A percentile compares a stretch with the other conserved stretches of the same genome.
phyloP scores from a whole-genome alignment of 2,888 invertebrate genomes.

The Yponomeuta cagnagella region DNA sequence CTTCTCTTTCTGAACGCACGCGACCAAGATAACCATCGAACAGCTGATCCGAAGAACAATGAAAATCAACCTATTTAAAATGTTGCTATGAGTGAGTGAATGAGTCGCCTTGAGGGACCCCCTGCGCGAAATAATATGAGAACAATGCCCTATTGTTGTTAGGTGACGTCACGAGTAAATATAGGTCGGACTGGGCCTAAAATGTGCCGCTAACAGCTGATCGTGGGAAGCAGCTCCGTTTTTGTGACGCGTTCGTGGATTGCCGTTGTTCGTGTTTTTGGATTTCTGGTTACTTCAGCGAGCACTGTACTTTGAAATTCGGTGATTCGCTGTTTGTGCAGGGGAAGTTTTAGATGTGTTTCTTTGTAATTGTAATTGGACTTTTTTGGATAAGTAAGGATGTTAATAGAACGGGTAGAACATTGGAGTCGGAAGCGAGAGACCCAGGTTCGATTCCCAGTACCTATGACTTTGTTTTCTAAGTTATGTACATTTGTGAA shows the following conservation, averaged over 20 bases:
- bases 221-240: constrained; percentile 46
- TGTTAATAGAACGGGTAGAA: no score
- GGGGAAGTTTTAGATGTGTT: no score
- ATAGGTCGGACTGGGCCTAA: constrained; percentile 67
- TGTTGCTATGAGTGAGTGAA: constrained; percentile 69
- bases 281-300: background rate
- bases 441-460: no score
- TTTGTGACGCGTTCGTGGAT: background rate
- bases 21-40: constrained; percentile 55
- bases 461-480: no score
- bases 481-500: no score
- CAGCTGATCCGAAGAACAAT: constrained; percentile 70
- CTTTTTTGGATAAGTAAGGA: no score
- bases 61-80: constrained; percentile 54
- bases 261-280: background rate
- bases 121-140: constrained; percentile 68
- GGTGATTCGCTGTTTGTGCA: no score
- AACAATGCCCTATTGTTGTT: constrained; percentile 74
- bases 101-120: constrained; percentile 60
- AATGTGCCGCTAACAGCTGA: constrained; percentile 65
- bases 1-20: constrained; percentile 51
- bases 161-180: constrained; percentile 67
- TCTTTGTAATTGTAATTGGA: no score
- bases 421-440: no score
- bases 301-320: no score